Evolutionary conservation across 2,888 invertebrate species (phyloP).

Genomic region (Metopia argyrocephala): DNA sequence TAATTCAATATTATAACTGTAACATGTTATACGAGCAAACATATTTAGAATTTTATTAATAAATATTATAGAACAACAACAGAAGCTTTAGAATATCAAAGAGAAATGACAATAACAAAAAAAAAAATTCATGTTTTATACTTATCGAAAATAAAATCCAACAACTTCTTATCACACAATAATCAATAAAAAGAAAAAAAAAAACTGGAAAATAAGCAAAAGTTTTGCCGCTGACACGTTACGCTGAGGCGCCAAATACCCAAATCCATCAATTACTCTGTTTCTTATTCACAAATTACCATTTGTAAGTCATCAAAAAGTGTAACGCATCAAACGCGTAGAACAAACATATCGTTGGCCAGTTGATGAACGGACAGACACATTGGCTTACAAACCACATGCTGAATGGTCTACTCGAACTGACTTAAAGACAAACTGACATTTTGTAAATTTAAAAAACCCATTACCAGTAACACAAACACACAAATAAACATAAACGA

Average conservation of each 20-base stretch:
- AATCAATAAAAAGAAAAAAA: constrained; percentile 61
- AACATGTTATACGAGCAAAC: background rate
- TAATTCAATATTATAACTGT: background rate
- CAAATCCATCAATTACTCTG: constrained; percentile 76
- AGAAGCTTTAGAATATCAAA: constrained; percentile 25
- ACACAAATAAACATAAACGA: constrained; percentile 3
- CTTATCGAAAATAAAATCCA: constrained; percentile 27
- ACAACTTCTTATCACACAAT: background rate
- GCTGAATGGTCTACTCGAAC: constrained; percentile 6
- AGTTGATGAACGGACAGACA: background rate
- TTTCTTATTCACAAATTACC: constrained; percentile 70
- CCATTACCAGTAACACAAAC: background rate
- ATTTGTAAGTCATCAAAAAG: constrained; percentile 72
- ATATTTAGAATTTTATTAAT: background rate
- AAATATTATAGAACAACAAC: constrained; percentile 18
- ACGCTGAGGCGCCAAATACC: constrained; percentile 72
- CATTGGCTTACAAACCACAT: too few relatives aligned
- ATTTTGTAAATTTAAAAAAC: constrained; percentile 13
- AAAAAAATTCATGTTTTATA: too few relatives aligned
- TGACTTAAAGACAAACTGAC: background rate
- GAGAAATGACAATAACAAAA: constrained; percentile 59
- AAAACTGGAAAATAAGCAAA: constrained; percentile 19
- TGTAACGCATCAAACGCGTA: constrained; percentile 63
- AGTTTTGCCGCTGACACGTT: constrained; percentile 65
- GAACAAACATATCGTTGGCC: constrained; percentile 16